Evolutionary conservation across 2,888 invertebrate genomes (phyloP).

Genomic region (Apodemia hepburni): DNA sequence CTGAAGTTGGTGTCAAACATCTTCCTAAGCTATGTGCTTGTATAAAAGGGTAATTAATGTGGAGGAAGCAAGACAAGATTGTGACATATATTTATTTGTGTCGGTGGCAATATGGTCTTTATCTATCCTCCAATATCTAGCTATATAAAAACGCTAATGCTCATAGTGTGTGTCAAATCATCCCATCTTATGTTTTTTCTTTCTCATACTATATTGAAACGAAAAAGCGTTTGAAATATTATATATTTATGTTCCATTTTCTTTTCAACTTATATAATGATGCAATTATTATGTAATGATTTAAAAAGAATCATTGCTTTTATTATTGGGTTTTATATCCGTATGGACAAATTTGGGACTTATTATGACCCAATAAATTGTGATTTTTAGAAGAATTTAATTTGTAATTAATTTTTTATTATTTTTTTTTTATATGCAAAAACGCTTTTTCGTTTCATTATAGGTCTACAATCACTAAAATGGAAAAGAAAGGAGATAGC

Average conservation of each 20-base stretch:
- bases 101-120: too few species aligned
- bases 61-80: too few species aligned
- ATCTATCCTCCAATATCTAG: too few species aligned
- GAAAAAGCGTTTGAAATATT: conserved; percentile 13
- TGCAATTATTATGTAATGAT: too few species aligned
- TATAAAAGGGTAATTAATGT: too few species aligned
- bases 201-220: neutral
- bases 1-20: too few species aligned
- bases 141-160: too few species aligned
- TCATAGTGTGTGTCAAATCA: too few species aligned
- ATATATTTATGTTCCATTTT: conserved; percentile 22
- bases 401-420: conserved; percentile 27
- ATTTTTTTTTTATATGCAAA: conserved; percentile 46
- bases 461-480: conserved; percentile 57
- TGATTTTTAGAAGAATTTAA: conserved; percentile 31
- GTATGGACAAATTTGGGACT: neutral
- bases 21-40: too few species aligned
- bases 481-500: conserved; percentile 60
- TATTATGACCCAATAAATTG: neutral
- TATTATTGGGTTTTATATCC: neutral
- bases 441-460: conserved; percentile 75
- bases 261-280: too few species aligned
- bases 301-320: neutral
- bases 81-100: too few species aligned
- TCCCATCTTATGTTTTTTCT: neutral